phyloP scores from a whole-genome alignment of 2,113 vertebrate species.

The Pollimyrus isidori region DNA sequence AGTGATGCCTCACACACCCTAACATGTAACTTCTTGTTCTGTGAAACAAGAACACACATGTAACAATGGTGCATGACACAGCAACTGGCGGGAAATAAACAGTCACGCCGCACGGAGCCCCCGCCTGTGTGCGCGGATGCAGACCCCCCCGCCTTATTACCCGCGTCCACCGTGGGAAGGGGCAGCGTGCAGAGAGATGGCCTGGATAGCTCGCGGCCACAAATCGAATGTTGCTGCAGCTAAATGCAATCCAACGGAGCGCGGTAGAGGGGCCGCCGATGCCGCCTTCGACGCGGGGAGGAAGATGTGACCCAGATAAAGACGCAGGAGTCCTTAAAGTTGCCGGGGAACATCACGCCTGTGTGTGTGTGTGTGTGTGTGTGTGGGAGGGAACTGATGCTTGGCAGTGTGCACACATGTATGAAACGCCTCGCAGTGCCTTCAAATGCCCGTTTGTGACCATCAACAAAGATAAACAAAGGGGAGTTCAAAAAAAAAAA shows the following conservation, averaged over 20 bases:
- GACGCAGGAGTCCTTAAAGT: not conserved
- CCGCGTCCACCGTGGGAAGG: not conserved
- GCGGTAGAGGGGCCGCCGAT: not conserved
- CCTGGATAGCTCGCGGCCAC: not conserved
- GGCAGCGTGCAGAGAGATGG: not conserved
- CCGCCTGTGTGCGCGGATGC: not conserved
- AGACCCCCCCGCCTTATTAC: not conserved
- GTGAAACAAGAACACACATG: not conserved
- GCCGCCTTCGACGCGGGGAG: not conserved
- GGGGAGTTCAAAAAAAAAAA: constrained; percentile 10
- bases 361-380: not conserved
- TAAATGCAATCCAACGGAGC: not conserved
- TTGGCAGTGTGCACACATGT: not conserved
- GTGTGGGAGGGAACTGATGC: not conserved
- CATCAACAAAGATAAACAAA: not conserved
- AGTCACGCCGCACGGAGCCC: not conserved
- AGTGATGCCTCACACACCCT: not conserved
- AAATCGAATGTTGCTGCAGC: not conserved
- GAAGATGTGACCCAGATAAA: not conserved
- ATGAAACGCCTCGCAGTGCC: not conserved
- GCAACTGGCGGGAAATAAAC: not conserved
- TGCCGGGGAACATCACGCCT: not conserved
- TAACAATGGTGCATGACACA: not conserved
- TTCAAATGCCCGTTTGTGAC: not conserved
- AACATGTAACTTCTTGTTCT: not conserved